These are phyloP conservation scores for Agrilus mali DNA, from an alignment of 2,888 invertebrate genomes.

Conservation along the genomic window DNA sequence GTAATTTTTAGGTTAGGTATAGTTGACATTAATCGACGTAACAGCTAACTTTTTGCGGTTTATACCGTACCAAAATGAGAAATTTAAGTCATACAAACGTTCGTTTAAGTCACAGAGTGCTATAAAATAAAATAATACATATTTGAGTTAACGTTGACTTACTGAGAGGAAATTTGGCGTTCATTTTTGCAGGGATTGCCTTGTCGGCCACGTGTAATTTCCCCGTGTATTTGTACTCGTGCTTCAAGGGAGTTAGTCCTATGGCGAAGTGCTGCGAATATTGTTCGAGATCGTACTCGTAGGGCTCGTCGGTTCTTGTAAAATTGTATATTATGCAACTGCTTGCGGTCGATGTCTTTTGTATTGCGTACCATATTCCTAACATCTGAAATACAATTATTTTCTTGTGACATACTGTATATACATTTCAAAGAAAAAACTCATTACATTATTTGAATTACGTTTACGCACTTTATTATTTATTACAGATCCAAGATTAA, in stretches of 20 bases:
- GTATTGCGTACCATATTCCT: slow-evolving; percentile 70
- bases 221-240: slow-evolving; percentile 70
- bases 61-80: too few species aligned
- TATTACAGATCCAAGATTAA: too few species aligned
- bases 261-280: slow-evolving; percentile 56
- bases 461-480: too few species aligned
- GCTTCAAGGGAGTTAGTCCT: slow-evolving; percentile 61
- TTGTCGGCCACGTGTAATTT: slow-evolving; percentile 50
- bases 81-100: too few species aligned
- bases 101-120: too few species aligned
- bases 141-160: slow-evolving; percentile 32
- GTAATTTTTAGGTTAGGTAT: too few species aligned
- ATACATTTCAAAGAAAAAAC: too few species aligned
- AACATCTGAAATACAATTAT: slow-evolving; percentile 45
- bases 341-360: slow-evolving; percentile 72
- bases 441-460: too few species aligned
- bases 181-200: slow-evolving; percentile 57
- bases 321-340: slow-evolving; percentile 70
- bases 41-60: too few species aligned
- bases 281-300: slow-evolving; percentile 56
- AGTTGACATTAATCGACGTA: too few species aligned
- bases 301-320: slow-evolving; percentile 54
- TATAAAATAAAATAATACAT: too few species aligned
- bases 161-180: slow-evolving; percentile 68
- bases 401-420: too few species aligned